Conservation (phyloP, 2,113 vertebrate genomes). For the Ammodytes marinus region DNA sequence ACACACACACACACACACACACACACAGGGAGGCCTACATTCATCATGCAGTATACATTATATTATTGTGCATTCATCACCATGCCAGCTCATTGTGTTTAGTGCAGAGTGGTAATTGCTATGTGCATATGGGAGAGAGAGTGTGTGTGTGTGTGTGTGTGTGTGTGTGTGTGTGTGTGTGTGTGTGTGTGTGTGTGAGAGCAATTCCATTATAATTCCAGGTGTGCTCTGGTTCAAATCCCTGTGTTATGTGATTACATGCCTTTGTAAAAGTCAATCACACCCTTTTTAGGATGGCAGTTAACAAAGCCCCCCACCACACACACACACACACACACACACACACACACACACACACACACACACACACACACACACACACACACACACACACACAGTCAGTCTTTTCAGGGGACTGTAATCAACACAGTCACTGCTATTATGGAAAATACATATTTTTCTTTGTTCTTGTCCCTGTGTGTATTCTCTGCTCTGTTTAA, state of each 20-base stretch:
- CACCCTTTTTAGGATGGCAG: slow-evolving; percentile 36
- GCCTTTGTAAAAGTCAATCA: slow-evolving; percentile 61
- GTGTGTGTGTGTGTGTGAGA: not conserved
- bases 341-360: slow-evolving; percentile 12
- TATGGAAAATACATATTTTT: slow-evolving; percentile 6
- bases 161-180: no score
- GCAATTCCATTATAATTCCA: slow-evolving; percentile 21
- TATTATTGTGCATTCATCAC: slow-evolving; percentile 49
- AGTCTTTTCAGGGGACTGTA: slow-evolving; percentile 38
- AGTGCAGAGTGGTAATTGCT: slow-evolving; percentile 46
- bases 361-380: slow-evolving; percentile 19
- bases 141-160: not conserved
- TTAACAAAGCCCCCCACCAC: slow-evolving; percentile 36
- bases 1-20: not conserved
- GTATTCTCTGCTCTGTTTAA: not conserved
- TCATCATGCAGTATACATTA: not conserved
- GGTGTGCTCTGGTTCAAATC: slow-evolving; percentile 44
- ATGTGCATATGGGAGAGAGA: slow-evolving; percentile 32
- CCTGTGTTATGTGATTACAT: slow-evolving; percentile 51
- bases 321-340: slow-evolving; percentile 16
- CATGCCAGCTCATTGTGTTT: slow-evolving; percentile 15
- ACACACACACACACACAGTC: slow-evolving; percentile 22
- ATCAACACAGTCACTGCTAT: slow-evolving; percentile 35
- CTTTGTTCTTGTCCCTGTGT: not conserved
- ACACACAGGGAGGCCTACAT: not conserved